phyloP scores from a whole-genome alignment of 2,113 vertebrate species.

The Thryonomys swinderianus region DNA sequence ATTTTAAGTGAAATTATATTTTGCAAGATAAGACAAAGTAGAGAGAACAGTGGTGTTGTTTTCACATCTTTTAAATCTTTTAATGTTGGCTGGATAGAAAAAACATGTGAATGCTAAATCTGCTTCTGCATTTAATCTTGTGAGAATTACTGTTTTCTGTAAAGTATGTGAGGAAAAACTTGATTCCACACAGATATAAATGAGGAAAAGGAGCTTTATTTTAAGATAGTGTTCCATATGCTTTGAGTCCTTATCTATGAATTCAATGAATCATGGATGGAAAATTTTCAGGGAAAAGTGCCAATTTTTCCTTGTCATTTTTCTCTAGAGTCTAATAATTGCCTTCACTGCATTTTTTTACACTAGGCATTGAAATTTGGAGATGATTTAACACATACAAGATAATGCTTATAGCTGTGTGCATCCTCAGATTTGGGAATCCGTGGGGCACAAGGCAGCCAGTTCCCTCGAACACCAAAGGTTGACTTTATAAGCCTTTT shows the following conservation, averaged over 20 bases:
- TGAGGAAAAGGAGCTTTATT: neutral
- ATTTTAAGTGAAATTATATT: neutral
- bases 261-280: neutral
- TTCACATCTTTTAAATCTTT: neutral
- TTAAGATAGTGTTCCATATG: neutral
- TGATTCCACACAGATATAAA: neutral
- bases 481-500: neutral
- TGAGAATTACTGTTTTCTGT: neutral
- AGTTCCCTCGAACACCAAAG: neutral
- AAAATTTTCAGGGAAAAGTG: neutral
- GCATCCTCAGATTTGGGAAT: neutral
- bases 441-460: no score
- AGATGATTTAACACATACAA: neutral
- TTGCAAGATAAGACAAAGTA: neutral
- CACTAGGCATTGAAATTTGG: neutral
- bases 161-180: neutral
- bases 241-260: neutral
- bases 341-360: neutral
- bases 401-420: no score
- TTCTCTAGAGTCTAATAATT: neutral
- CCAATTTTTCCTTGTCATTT: neutral
- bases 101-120: neutral
- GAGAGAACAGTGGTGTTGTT: neutral
- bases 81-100: neutral
- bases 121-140: constrained; percentile 24